A percentile compares a stretch with the other conserved stretches of the same genome.
Evolutionary conservation across 2,888 invertebrate genomes (phyloP).

Genomic region (Sarcophaga caerulescens): DNA sequence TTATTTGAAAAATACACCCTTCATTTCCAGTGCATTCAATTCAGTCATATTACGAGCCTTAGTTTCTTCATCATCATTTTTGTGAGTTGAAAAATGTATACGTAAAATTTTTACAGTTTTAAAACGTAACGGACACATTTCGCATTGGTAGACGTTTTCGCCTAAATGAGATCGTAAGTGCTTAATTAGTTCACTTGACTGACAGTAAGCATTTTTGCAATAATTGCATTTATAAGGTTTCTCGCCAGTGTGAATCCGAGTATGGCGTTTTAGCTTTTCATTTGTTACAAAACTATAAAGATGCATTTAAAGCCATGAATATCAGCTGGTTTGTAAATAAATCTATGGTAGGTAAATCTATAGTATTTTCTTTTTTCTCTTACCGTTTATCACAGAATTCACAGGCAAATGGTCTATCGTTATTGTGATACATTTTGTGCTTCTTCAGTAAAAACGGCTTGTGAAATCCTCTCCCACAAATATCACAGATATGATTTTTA

Average conservation of each 20-base stretch:
- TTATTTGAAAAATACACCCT: slow-evolving; percentile 60
- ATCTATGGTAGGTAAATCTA: too few relatives aligned
- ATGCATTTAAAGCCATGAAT: too few relatives aligned
- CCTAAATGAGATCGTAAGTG: slow-evolving; percentile 83
- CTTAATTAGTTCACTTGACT: slow-evolving; percentile 71
- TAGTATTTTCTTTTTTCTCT: not conserved
- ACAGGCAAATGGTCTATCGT: slow-evolving; percentile 78
- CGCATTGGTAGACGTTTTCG: slow-evolving; percentile 83
- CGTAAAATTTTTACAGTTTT: slow-evolving; percentile 62
- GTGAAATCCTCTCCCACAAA: slow-evolving; percentile 84
- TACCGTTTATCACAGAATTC: slow-evolving; percentile 75
- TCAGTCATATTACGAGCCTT: slow-evolving; percentile 55
- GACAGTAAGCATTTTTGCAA: slow-evolving; percentile 83
- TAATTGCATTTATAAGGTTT: slow-evolving; percentile 82
- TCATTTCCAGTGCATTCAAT: slow-evolving; percentile 54
- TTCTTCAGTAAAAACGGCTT: slow-evolving; percentile 84
- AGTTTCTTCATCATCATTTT: slow-evolving; percentile 66
- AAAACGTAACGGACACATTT: slow-evolving; percentile 70
- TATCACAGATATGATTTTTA: slow-evolving; percentile 82
- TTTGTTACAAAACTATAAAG: slow-evolving; percentile 60
- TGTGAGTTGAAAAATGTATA: slow-evolving; percentile 64
- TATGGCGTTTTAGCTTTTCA: slow-evolving; percentile 59
- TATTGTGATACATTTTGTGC: slow-evolving; percentile 85
- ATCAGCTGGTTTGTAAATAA: too few relatives aligned
- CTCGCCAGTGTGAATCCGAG: slow-evolving; percentile 61